Base-by-base conservation (phyloP, 2,797 vertebrate species). In the Eulemur albifrons region DNA sequence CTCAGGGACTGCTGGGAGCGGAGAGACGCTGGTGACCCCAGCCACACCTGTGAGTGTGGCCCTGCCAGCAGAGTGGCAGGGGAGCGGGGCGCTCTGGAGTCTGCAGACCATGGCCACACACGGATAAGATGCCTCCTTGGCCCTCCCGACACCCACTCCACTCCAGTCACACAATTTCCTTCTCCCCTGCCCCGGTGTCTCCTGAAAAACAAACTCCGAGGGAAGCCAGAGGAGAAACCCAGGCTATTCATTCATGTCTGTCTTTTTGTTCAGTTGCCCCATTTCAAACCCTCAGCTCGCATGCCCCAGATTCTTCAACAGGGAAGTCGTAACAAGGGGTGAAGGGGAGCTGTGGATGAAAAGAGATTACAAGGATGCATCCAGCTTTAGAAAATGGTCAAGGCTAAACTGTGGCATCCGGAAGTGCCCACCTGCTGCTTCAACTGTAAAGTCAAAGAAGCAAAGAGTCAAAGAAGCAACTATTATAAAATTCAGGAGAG, bases 251-350 rank as follows among this genome's bases (percentile, higher is more conserved):
- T 48, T 54, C 30, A 35, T 87, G 2, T 45, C 43, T 35, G 7
- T 72, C 7, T 65, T 50, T 25, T 92, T 59, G 25, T 30, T 57
- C 35, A 83, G 8, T 77, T 67, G 79, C 38, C 48, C 14, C 17
- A 4, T 88, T 76, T 87, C 30, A 92, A 81, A 67, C 20, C n/a
- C 45, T 85, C 48, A 23, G 69, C 38, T 95, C 59, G 17, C 83
- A 65, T 75, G 92, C 8, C 59, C 73, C 48, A 89, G 88, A 90
- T 96, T 86, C 50, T 93, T 72, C 40, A 83, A 57, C 4, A 69
- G 80, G 63, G 86, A 91, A 87, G 4, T 61, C 20, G 20, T 54
- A 88, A 25, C 87, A 90, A 80, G 45, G 43, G 17, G 21, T 13
- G 18, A 83, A 38, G 50, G 38, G 10, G 25, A 93, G 45, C 5